Base-by-base conservation (phyloP, 2,113 vertebrate species). In the Ammodytes marinus region DNA sequence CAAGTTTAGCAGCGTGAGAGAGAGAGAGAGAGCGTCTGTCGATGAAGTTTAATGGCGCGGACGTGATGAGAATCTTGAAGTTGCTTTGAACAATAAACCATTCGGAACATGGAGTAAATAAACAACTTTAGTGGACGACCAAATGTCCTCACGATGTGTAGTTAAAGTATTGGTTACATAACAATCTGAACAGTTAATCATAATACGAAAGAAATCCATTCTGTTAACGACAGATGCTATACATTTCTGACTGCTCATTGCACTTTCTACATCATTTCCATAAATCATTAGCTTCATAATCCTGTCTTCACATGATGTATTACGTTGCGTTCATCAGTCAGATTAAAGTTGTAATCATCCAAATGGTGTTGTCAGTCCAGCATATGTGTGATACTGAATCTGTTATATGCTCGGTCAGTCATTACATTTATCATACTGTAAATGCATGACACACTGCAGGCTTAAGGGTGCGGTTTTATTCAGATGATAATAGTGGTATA, bases 1-100 rank as follows among this genome's bases (percentile, higher is more conserved):
- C 64, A 81, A 77, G 71, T 64, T 77, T 54, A 82, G 79, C 47
- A 78, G 67, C 76, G 43, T 4, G 27, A 27, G 67, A 79, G 43
- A 4, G 67, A 79, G 43, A 4, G 13, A 69, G 50, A 54, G 14
- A 76, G 60, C 4, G 0, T 43, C 77, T 47, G 61, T 40, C 8
- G 8, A 63, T 52, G 61, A 37, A 39, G 55, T 77, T 63, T 43
- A 73, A 69, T 79, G 39, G 49, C 12, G 11, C 68, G 39, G 43
- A 47, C 15, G 77, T 46, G 72, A 61, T 83, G 58, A 47, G 42
- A 77, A 54, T 55, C 3, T 2, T 2, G 40, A 13, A 61, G n/a
- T 35, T 58, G 39, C 55, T 27, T 27, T 77, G 53, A 69, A 55
- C 14, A 6, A 6, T 43, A 61, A 66, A 69, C 9, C 40, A 19